Conservation (phyloP, 2,888 invertebrate genomes). For the Gasteruption jaculator region DNA sequence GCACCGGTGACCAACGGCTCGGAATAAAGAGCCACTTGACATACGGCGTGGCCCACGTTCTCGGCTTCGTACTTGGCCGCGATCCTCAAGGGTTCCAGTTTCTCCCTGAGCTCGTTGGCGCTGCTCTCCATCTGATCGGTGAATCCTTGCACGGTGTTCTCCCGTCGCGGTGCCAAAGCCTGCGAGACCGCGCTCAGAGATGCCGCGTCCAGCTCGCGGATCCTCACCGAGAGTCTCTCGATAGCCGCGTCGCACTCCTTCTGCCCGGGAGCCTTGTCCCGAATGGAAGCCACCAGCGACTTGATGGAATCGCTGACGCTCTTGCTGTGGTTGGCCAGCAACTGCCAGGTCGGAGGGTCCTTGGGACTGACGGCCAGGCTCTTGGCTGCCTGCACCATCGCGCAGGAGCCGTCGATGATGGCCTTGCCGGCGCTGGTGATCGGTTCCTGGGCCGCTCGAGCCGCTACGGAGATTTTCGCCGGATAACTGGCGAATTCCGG, state of each 20-base stretch:
- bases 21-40: conserved; percentile 72
- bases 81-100: conserved; percentile 76
- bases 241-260: conserved; percentile 85
- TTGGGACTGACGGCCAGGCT: conserved; percentile 82
- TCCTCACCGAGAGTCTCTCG: conserved; percentile 69
- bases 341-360: conserved; percentile 92
- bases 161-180: conserved; percentile 64
- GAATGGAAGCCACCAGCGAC: conserved; percentile 84
- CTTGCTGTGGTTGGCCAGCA: conserved; percentile 89
- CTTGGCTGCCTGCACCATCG: conserved; percentile 88
- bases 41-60: conserved; percentile 84
- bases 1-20: conserved; percentile 81
- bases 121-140: conserved; percentile 77
- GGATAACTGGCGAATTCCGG: conserved; percentile 92
- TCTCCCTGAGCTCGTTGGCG: conserved; percentile 76
- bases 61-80: conserved; percentile 91
- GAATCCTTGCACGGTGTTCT: conserved; percentile 70
- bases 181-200: conserved; percentile 85
- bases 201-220: conserved; percentile 81
- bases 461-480: conserved; percentile 83
- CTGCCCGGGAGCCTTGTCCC: conserved; percentile 95
- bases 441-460: conserved; percentile 79
- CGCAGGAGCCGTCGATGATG: conserved; percentile 80
- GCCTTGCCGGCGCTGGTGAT: conserved; percentile 76
- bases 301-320: conserved; percentile 96